phyloP scores from a whole-genome alignment of 2,888 invertebrate genomes.

The Plutella xylostella region DNA sequence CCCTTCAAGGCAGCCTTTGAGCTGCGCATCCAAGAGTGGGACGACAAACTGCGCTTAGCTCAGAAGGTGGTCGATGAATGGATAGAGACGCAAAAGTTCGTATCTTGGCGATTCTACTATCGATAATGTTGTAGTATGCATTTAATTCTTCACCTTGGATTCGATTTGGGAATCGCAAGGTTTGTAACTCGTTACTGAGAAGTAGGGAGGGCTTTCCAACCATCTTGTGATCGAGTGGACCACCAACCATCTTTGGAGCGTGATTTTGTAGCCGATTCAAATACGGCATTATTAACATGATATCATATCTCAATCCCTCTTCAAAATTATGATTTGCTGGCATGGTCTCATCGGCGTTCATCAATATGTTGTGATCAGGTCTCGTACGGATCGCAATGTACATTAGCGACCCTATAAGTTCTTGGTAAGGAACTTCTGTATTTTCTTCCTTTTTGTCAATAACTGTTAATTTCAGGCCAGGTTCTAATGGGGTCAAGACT shows the following conservation, averaged over 20 bases:
- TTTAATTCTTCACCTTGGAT: not conserved
- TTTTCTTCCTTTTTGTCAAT: too few species aligned
- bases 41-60: conserved; percentile 72
- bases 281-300: conserved; percentile 4
- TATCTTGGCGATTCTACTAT: too few species aligned
- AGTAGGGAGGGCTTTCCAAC: conserved; percentile 3
- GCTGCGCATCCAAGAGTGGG: conserved; percentile 80
- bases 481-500: too few species aligned
- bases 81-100: conserved; percentile 80
- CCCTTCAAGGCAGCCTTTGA: conserved; percentile 84
- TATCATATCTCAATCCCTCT: not conserved
- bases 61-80: conserved; percentile 75
- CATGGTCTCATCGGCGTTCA: not conserved
- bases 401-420: too few species aligned
- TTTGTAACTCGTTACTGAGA: not conserved
- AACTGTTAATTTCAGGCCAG: too few species aligned
- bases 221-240: conserved; percentile 4
- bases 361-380: too few species aligned
- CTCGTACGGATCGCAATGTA: too few species aligned
- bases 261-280: conserved; percentile 6
- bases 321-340: conserved; percentile 1
- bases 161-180: not conserved
- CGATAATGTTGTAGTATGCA: not conserved
- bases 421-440: too few species aligned
- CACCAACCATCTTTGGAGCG: conserved; percentile 10